A percentile compares a stretch with the other conserved stretches of the same genome.
Evolutionary conservation across 2,113 vertebrate species (phyloP).

Genomic region (Macaca nemestrina): DNA sequence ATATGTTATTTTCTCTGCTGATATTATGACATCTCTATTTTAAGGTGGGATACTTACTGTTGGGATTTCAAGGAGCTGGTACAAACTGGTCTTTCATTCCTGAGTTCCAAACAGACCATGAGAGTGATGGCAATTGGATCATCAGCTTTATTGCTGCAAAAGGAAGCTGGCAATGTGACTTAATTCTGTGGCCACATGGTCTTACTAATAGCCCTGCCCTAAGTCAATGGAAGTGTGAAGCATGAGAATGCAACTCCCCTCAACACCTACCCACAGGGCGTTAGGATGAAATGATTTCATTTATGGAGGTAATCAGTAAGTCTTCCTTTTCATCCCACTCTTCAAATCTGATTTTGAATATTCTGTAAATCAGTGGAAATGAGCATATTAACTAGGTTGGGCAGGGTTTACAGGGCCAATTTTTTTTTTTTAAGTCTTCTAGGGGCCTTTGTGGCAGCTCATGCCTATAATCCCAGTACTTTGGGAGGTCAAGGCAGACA

Average conservation of each 20-base stretch:
- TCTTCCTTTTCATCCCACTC: background rate
- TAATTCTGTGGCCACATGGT: background rate
- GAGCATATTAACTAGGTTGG: background rate
- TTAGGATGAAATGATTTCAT: background rate
- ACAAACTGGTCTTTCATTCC: background rate
- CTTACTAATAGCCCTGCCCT: background rate
- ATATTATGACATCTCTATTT: background rate
- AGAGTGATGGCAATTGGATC: background rate
- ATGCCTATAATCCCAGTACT: no score
- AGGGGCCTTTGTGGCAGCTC: no score
- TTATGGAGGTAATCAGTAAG: background rate
- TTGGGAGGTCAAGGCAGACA: no score
- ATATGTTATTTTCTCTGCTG: background rate
- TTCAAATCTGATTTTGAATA: background rate
- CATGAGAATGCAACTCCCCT: rapidly evolving
- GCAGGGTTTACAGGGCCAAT: rapidly evolving
- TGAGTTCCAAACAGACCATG: background rate
- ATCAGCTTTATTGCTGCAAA: background rate
- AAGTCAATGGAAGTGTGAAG: background rate
- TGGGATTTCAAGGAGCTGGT: background rate
- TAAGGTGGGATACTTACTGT: background rate
- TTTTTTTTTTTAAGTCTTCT: no score
- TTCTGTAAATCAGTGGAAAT: background rate
- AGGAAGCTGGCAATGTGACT: background rate
- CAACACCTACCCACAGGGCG: background rate